A percentile compares a stretch with the other conserved stretches of the same genome.
phyloP scores from a whole-genome alignment of 2,888 invertebrate genomes.

The Tenthredo mesomela region DNA sequence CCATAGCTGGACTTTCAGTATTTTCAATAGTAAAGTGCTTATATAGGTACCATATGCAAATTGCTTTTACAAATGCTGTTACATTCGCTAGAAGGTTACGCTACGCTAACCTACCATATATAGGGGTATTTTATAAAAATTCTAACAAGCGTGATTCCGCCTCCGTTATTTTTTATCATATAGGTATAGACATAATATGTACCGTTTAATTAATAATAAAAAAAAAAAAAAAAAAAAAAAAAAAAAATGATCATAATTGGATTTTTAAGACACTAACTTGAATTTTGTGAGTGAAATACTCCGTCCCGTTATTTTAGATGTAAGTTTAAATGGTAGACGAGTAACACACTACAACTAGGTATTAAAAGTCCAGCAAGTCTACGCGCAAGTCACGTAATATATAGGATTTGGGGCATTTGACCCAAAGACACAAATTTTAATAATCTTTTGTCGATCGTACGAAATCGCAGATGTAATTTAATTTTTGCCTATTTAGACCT shows the following conservation, averaged over 20 bases:
- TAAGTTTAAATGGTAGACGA: background rate
- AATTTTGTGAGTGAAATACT: no score
- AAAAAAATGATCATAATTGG: no score
- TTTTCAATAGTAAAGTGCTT: slow-evolving; percentile 32
- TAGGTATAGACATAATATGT: no score
- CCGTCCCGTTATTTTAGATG: background rate
- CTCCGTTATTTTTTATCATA: background rate
- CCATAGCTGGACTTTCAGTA: slow-evolving; percentile 24
- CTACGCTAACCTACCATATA: slow-evolving; percentile 1
- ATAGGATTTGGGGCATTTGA: background rate
- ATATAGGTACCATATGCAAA: background rate
- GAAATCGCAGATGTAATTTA: background rate
- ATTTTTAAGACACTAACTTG: no score
- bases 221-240: no score
- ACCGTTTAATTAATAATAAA: background rate
- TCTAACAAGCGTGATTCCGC: background rate
- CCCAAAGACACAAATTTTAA: background rate
- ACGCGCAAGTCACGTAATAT: background rate
- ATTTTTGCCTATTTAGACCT: background rate
- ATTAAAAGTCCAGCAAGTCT: background rate
- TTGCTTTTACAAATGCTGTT: slow-evolving; percentile 26
- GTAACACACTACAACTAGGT: background rate
- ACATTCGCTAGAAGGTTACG: slow-evolving; percentile 34
- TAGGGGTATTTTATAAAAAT: background rate
- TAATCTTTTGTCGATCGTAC: background rate